Conservation (phyloP, 2,113 vertebrate genomes). For the Trematomus loennbergii region DNA sequence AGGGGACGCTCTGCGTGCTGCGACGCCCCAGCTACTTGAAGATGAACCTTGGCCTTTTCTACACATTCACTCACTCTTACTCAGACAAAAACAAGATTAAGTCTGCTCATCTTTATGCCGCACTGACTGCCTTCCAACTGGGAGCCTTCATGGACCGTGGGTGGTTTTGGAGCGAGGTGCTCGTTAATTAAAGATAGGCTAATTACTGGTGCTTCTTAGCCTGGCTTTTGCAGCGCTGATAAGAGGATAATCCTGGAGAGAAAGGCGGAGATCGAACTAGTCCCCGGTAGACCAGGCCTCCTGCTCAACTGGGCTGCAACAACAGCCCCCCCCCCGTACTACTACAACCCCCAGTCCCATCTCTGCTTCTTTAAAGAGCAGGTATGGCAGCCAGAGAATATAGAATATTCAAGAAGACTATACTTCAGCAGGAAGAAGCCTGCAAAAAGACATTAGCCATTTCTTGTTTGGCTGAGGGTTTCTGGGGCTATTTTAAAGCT, state of each 20-base stretch:
- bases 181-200: slow-evolving; percentile 87
- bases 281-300: slow-evolving; percentile 77
- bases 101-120: slow-evolving; percentile 67
- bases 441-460: slow-evolving; percentile 49
- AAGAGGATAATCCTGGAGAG: slow-evolving; percentile 86
- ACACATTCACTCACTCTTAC: slow-evolving; percentile 62
- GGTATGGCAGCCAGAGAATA: slow-evolving; percentile 56
- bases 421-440: slow-evolving; percentile 61
- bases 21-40: slow-evolving; percentile 65
- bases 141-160: slow-evolving; percentile 74
- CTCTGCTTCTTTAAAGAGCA: slow-evolving; percentile 66
- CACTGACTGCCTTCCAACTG: slow-evolving; percentile 72
- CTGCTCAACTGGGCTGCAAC: slow-evolving; percentile 71
- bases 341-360: slow-evolving; percentile 22
- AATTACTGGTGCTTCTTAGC: slow-evolving; percentile 85
- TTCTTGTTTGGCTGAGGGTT: slow-evolving; percentile 33
- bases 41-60: slow-evolving; percentile 80
- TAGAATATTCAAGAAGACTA: slow-evolving; percentile 79
- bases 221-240: slow-evolving; percentile 81
- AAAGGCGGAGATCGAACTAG: slow-evolving; percentile 81
- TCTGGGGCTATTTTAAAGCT: slow-evolving; percentile 23
- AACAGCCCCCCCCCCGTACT: slow-evolving; percentile 34
- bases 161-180: slow-evolving; percentile 80
- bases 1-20: slow-evolving; percentile 67
- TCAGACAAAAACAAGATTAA: slow-evolving; percentile 78